These are phyloP conservation scores for Mesocricetus auratus DNA, from an alignment of 2,113 vertebrate species.

Conservation along the genomic window DNA sequence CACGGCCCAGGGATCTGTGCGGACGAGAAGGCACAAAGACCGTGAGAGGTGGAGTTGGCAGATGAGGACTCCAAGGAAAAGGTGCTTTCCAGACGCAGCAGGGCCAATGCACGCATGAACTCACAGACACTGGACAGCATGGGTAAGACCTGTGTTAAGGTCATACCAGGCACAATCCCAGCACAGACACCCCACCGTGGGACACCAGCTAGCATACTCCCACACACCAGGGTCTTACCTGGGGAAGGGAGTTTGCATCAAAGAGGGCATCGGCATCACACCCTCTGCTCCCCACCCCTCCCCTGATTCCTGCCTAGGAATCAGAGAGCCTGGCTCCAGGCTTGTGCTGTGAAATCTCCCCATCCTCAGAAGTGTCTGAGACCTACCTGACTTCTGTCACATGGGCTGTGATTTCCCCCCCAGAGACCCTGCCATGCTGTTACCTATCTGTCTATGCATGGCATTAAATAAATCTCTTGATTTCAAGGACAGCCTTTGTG, in stretches of 20 bases:
- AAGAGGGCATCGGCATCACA: not conserved
- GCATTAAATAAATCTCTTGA: not conserved
- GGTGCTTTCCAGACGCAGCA: not conserved
- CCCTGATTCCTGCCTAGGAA: not conserved
- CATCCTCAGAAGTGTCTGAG: not conserved
- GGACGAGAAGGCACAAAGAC: not conserved
- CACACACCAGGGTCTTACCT: not conserved
- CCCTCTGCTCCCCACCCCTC: not conserved
- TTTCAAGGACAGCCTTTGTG: not conserved
- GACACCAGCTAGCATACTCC: too few relatives aligned
- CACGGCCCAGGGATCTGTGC: not conserved
- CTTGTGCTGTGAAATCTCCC: not conserved
- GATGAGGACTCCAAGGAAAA: not conserved
- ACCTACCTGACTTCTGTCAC: not conserved
- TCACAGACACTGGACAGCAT: not conserved
- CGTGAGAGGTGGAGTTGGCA: not conserved
- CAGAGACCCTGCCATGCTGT: not conserved
- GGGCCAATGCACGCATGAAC: accelerated
- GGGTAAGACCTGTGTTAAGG: not conserved
- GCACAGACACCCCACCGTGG: not conserved
- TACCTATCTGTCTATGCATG: not conserved
- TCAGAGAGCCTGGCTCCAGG: not conserved
- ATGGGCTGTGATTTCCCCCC: not conserved
- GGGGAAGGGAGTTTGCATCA: not conserved
- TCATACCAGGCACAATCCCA: not conserved